Evolutionary conservation across 2,113 vertebrate species (phyloP), one percentile per base, ranked within the genome.

Genomic region (Cebidichthys violaceus): DNA sequence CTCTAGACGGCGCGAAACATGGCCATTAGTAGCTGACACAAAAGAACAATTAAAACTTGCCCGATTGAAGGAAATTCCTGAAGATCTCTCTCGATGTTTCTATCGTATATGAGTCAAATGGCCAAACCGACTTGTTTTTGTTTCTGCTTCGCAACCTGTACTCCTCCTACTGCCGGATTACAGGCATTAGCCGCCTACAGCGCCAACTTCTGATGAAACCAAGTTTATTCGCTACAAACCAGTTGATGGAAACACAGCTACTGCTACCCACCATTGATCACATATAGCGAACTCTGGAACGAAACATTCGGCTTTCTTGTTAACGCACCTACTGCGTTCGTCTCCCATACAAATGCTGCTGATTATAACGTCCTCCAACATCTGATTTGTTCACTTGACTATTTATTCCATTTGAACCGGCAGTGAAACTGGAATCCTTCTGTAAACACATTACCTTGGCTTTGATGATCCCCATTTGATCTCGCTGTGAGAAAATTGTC

Each of bases 401-500:
- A 29, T 29, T 29, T 31, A 68, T 68, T 68, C 65, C 41, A 29
- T 47, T 47, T 47, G 24, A 47, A 68, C 41, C 13, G 37, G 15
- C 6, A 62, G 15, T n/a, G 8, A 24, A 66, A 43, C 37, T 15
- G 15, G 15, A 41, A 66, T 66, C 62, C n/a, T 31, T 31, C 24
- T 68, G 66, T 31, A 68, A 31, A 31, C 66, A 68, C 41, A 31
- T 68, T 13, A 22, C 27, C 5, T 29, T 47, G 24, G 24, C 39
- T 45, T 43, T 67, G n/a, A 66, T 66, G 62, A 66, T 67, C 10
- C 31, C 29, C 47, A 33, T 70, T 52, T 54, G 45, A 70, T 70
- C 43, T 20, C n/a, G 35, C 47, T 54, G 68, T n/a, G 68, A 52
- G 47, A 52, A 54, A 22, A 35, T n/a, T 81, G 75, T 86, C 85